Base-by-base conservation (phyloP, 2,888 invertebrate genomes). In the Eristalis arbustorum region DNA sequence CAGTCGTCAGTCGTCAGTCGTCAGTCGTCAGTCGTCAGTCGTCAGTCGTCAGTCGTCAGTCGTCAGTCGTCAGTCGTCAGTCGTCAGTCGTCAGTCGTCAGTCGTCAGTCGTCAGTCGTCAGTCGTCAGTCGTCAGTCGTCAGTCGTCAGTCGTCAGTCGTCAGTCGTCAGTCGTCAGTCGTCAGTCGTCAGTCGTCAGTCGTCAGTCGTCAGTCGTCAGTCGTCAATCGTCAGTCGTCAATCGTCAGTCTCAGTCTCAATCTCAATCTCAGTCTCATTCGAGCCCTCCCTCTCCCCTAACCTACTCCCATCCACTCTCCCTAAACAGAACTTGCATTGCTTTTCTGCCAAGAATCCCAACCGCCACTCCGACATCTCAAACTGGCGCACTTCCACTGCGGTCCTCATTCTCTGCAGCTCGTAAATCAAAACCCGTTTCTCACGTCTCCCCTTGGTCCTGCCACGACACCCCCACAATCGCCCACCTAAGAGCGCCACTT, bases 341-440 rank as follows among this genome's bases (percentile, higher is more conserved):
- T 40, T 40, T n/a, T 4, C n/a, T 42, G 42, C 42, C 42, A n/a
- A 23, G 23, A 57, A 1, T 10, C 14, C 8, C 25, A 25, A 25
- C 25, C 25, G 1, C 25, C 1, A 25, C 25, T 22, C 57, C 59
- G 25, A 23, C 25, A 13, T 28, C 13, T 11, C 23, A 59, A 59
- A 59, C 59, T 25, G 23, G 59, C 14, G 40, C 67, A 37, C 31
- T 49, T 37, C 22, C 59, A 61, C 42, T 76, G 75, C 67, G 75
- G 75, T 42, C 49, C 22, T 66, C 56, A n/a, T 64, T 13, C 68
- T 64, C 61, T 59, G 77, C 64, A 69, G 74, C 56, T 22, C 74
- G 81, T 85, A 82, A 82, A 82, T 82, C 77, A 85, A 82, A 63
- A 66, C 25, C 10, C 18, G 1, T 1, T 8, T 59, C 13, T 25